Evolutionary conservation across 2,888 invertebrate genomes (phyloP), one percentile per base, ranked within the genome.

Genomic region (Catocala nupta): DNA sequence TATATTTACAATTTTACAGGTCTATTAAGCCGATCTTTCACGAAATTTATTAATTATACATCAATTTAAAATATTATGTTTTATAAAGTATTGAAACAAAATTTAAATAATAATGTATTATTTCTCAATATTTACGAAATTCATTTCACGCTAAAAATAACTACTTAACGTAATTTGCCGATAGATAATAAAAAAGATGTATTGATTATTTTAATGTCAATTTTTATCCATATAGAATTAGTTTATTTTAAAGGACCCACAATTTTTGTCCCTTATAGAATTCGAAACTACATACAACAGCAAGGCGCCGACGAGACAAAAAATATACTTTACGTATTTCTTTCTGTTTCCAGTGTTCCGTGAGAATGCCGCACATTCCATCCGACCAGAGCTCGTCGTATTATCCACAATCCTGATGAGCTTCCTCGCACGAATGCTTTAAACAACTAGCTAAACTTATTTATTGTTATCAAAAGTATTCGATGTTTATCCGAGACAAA

Each of bases 401-500:
- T 49, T 91, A 1, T 80, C 90, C 0, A 75, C 91, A 1, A 73
- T 86, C 10, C 72, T 92, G 56, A 92, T 92, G 85, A 93, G 92
- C 67, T 82, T 93, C 4, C 87, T 93, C 59, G 88, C 93, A 12
- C 93, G 93, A 87, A 89, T 87, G 88, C 76, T 90, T 66, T 92
- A 91, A 87, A 86, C 68, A 59, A 78, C 65, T 90, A 89, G 82
- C 65, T 54, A 82, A 80, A 83, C 82, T 82, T 90, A 91, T 90
- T 92, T 91, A 92, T 93, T 90, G 80, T 85, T 89, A 88, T 68
- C 56, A 68, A 71, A 84, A 84, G 82, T 85, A 83, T 85, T 85
- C 71, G 68, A 78, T 67, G 67, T 70, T 73, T 72, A 77, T 68
- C 69, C 34, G 78, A 80, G 78, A 80, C 78, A 80, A 78, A 75